Conservation (phyloP, 2,113 vertebrate species). For the Pontoporia blainvillei region DNA sequence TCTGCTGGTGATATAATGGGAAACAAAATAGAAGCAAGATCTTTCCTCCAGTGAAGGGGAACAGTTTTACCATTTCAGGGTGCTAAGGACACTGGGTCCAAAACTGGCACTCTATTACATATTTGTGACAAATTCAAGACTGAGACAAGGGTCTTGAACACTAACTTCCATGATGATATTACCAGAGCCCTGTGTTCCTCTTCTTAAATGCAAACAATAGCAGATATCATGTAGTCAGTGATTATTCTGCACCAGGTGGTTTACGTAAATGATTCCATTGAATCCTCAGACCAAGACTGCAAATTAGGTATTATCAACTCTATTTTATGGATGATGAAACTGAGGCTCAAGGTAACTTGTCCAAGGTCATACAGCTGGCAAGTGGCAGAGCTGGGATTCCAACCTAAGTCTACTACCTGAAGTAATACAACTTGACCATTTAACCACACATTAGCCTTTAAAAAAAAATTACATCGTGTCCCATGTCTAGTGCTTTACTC, state of each 20-base stretch:
- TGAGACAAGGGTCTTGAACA: not conserved
- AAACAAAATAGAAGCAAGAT: not conserved
- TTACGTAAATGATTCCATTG: not conserved
- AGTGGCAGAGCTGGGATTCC: not conserved
- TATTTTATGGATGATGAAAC: not conserved
- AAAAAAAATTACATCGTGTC: not conserved
- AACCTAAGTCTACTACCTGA: not conserved
- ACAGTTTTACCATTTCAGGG: conserved; percentile 1
- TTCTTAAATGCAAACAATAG: not conserved
- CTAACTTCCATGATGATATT: not conserved
- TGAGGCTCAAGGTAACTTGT: not conserved
- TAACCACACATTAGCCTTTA: not conserved
- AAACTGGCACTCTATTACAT: not conserved
- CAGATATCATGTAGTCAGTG: not conserved
- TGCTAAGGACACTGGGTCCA: not conserved
- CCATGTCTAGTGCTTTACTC: not conserved
- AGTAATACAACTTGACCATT: not conserved
- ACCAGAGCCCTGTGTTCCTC: not conserved
- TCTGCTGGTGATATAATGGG: not conserved
- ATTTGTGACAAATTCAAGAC: conserved; percentile 4
- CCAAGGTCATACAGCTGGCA: not conserved
- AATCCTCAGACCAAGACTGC: not conserved
- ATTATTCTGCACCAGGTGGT: not conserved
- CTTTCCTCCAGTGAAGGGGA: not conserved
- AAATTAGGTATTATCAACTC: not conserved